These are phyloP conservation scores for Himantopus leucocephalus DNA, from an alignment of 2,113 vertebrate genomes.

Conservation along the genomic window DNA sequence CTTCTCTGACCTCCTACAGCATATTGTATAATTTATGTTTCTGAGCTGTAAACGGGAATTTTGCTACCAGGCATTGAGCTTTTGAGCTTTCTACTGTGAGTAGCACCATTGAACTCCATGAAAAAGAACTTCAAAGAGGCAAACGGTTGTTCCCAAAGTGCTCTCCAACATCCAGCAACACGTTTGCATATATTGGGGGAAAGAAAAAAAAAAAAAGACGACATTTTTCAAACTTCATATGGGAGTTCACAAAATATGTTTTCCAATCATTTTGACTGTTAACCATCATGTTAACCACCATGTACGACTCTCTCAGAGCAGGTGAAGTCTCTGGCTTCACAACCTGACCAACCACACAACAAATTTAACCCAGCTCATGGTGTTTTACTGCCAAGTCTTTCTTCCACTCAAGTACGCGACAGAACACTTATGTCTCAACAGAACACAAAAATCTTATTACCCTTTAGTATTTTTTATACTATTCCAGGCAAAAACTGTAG, in stretches of 20 bases:
- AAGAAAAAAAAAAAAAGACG: not conserved
- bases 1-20: not conserved
- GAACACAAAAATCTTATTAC: not conserved
- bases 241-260: not conserved
- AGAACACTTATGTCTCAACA: not conserved
- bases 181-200: accelerated
- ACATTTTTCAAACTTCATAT: not conserved
- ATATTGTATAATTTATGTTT: not conserved
- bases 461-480: not conserved
- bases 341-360: not conserved
- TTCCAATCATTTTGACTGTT: no score
- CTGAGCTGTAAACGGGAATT: not conserved
- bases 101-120: not conserved
- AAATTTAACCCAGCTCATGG: not conserved
- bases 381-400: not conserved
- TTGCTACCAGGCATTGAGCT: not conserved
- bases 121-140: not conserved
- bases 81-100: not conserved
- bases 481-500: not conserved
- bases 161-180: not conserved
- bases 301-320: no score
- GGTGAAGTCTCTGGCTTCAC: not conserved
- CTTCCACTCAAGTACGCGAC: not conserved
- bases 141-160: not conserved
- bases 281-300: no score